Evolutionary conservation across 2,888 invertebrate species (phyloP).

Genomic region (Caenorhabditis uteleia): DNA sequence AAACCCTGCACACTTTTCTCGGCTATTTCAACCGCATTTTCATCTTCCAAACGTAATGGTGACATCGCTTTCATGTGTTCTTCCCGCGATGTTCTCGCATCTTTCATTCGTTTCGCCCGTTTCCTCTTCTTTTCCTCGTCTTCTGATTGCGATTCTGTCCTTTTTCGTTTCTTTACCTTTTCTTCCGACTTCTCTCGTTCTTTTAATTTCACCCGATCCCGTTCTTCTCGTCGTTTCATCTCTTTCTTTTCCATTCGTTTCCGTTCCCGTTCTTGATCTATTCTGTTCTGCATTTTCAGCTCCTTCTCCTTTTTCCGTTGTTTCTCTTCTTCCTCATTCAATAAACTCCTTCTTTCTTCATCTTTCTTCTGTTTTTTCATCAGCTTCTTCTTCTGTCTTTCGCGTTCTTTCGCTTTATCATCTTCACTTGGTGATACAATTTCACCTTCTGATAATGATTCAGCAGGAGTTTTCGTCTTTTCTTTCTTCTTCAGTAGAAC

Average conservation of each 20-base stretch:
- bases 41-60: no score
- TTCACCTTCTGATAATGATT: no score
- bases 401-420: conserved; percentile 17
- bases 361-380: conserved; percentile 7
- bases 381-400: conserved; percentile 16
- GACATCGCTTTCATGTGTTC: no score
- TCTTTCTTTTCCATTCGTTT: not conserved
- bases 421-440: no score
- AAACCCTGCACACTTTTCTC: no score
- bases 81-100: no score
- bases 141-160: conserved; percentile 6
- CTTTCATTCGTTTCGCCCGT: no score
- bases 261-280: not conserved
- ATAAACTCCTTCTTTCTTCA: no score
- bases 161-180: conserved; percentile 14
- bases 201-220: not conserved
- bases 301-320: conserved; percentile 1
- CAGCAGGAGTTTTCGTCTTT: no score
- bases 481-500: no score
- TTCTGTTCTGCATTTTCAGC: not conserved
- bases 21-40: no score
- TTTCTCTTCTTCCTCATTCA: not conserved
- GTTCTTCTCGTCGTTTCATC: not conserved
- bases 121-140: no score
- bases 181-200: conserved; percentile 4